A percentile compares a stretch with the other conserved stretches of the same genome.
phyloP scores from a whole-genome alignment of 2,888 invertebrate species.

The Rhopalosiphum nymphaeae region DNA sequence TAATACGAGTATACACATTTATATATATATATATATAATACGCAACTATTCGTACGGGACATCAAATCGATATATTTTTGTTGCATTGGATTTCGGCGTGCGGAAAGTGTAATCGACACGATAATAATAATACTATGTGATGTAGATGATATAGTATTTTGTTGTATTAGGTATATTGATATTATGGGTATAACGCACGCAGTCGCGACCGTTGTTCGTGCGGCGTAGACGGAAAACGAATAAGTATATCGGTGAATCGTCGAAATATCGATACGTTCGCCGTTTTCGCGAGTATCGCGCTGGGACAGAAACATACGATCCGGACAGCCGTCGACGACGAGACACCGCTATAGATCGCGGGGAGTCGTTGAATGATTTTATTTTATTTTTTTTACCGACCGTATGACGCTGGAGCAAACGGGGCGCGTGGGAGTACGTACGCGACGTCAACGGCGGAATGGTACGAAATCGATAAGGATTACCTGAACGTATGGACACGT shows the following conservation, averaged over 20 bases:
- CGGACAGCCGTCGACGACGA: not conserved
- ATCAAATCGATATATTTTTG: too few relatives aligned
- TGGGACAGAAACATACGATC: not conserved
- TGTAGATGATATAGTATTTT: too few relatives aligned
- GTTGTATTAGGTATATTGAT: too few relatives aligned
- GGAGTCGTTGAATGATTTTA: constrained; percentile 4
- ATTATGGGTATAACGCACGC: not conserved
- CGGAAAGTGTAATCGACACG: too few relatives aligned
- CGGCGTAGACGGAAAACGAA: not conserved
- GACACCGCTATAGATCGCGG: not conserved
- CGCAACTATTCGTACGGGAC: too few relatives aligned
- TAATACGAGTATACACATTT: too few relatives aligned
- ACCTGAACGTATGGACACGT: constrained; percentile 34
- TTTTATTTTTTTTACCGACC: not conserved
- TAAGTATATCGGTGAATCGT: not conserved
- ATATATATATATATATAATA: too few relatives aligned
- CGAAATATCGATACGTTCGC: not conserved
- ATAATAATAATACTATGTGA: too few relatives aligned
- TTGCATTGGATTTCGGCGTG: too few relatives aligned
- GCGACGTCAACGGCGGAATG: not conserved
- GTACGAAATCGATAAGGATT: constrained; percentile 44
- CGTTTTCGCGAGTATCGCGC: not conserved
- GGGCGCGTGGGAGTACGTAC: not conserved
- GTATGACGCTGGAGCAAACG: not conserved
- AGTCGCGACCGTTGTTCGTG: not conserved